These are phyloP conservation scores for Eonycteris spelaea DNA, from an alignment of 2,113 vertebrate genomes.

Conservation along the genomic window DNA sequence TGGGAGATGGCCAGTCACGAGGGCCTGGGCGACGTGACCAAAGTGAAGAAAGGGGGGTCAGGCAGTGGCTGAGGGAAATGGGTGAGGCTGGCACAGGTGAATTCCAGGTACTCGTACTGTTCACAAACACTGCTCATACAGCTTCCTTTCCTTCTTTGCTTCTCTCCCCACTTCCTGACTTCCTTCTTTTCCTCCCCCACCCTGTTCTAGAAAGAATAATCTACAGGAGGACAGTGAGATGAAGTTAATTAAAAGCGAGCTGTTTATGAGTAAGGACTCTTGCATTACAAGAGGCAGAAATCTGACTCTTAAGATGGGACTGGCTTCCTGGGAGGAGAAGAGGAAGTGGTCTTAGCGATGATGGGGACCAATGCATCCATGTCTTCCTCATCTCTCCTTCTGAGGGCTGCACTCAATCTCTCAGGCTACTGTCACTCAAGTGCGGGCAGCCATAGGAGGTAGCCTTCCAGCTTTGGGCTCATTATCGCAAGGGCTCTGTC, in stretches of 20 bases:
- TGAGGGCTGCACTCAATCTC: neutral
- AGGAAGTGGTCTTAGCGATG: neutral
- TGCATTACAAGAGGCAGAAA: neutral
- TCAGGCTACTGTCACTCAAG: neutral
- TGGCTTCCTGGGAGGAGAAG: neutral
- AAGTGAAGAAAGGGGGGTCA: fast-evolving
- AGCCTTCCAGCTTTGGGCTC: too few relatives aligned
- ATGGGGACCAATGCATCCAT: neutral
- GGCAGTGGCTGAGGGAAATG: neutral
- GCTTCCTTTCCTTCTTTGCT: neutral
- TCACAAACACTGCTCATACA: neutral
- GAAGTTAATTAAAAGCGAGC: neutral
- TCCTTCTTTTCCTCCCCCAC: neutral
- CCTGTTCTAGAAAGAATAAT: neutral
- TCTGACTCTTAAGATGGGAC: neutral
- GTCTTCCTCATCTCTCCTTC: neutral
- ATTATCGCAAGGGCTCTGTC: too few relatives aligned
- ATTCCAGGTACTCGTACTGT: too few relatives aligned
- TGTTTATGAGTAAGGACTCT: neutral
- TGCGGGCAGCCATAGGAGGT: neutral
- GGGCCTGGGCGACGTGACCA: neutral
- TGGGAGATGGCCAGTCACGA: fast-evolving
- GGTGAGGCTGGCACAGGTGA: too few relatives aligned
- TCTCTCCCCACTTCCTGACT: neutral
- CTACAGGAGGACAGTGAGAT: neutral